Base-by-base conservation (phyloP, 1,140 invertebrate genomes). In the Drosophila nasuta region DNA sequence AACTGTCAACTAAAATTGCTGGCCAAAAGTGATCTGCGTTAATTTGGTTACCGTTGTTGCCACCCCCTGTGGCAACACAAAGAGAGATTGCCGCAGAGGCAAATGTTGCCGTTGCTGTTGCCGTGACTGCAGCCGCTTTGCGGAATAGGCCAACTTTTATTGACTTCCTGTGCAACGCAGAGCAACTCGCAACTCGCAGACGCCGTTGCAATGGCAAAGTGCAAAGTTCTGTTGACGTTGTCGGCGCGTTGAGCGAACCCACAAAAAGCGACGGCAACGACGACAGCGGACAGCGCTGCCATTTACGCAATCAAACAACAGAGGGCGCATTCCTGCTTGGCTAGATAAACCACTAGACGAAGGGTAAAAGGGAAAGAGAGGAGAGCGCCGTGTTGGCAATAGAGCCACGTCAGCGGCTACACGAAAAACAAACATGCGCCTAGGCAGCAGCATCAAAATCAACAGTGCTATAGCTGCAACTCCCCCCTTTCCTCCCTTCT, bases 101-200 rank as follows among this genome's bases (percentile, higher is more conserved):
- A 33, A 33, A 11, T 8, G 58, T 48, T 43, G 33, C 1, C 10
- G 52, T 56, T 51, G 30, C 17, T 49, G 30, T 41, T 33, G 30
- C 30, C 28, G 28, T 48, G 25, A 8, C 54, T n/a, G 30, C 33
- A 15, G 52, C 28, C 54, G 71, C 52, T 82, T 65, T 48, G 74
- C 77, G 72, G 63, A 83, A 57, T 83, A 85, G 81, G 81, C 81
- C 78, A 81, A 78, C 82, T 81, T 85, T 85, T 85, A 85, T 85
- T 85, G 81, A 85, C 81, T 86, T 86, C 79, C 82, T 75, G 69
- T 69, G 81, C 81, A 75, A 52, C 63, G 7, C 35, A 10, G 7
- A 10, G 8, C 8, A 10, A 10, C 35, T 68, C 46, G 58, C 80
- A 65, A 58, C 35, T 62, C 20, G 15, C 48, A 49, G 57, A 35